phyloP scores from a whole-genome alignment of 2,113 vertebrate species.

The Charadrius vociferus region DNA sequence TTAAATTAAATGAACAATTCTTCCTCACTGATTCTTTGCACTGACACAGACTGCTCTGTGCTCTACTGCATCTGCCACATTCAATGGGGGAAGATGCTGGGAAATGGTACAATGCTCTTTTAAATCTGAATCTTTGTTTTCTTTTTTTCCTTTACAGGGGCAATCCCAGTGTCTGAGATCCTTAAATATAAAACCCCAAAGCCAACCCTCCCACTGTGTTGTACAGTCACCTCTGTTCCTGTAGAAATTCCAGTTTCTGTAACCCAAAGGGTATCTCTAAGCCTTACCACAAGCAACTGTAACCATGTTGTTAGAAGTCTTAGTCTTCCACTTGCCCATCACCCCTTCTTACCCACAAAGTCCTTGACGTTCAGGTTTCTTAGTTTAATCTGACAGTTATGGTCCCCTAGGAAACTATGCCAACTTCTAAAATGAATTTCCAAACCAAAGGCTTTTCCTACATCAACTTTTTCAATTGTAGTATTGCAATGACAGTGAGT shows the following conservation, averaged over 20 bases:
- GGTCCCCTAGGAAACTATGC: not conserved
- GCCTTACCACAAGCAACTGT: not conserved
- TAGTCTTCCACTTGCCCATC: not conserved
- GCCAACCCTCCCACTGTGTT: accelerated
- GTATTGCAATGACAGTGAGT: not conserved
- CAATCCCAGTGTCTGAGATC: not conserved
- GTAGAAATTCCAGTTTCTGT: not conserved
- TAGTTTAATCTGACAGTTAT: not conserved
- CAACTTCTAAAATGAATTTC: not conserved
- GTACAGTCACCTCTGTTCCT: not conserved
- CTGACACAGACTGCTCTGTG: not conserved
- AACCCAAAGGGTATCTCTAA: not conserved
- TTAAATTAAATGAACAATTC: not conserved
- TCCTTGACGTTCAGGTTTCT: not conserved
- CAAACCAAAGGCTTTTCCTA: not conserved
- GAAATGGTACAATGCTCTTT: not conserved
- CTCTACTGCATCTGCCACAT: not conserved
- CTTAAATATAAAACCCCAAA: not conserved
- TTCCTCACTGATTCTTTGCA: not conserved
- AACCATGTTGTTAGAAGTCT: not conserved
- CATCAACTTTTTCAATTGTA: not conserved
- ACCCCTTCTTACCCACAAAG: not conserved
- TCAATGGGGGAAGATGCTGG: not conserved
- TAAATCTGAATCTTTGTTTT: not conserved
- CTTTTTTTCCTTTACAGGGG: not conserved